Evolutionary conservation across 2,113 vertebrate species (phyloP), one percentile per base, ranked within the genome.

Genomic region (Delphinapterus leucas): DNA sequence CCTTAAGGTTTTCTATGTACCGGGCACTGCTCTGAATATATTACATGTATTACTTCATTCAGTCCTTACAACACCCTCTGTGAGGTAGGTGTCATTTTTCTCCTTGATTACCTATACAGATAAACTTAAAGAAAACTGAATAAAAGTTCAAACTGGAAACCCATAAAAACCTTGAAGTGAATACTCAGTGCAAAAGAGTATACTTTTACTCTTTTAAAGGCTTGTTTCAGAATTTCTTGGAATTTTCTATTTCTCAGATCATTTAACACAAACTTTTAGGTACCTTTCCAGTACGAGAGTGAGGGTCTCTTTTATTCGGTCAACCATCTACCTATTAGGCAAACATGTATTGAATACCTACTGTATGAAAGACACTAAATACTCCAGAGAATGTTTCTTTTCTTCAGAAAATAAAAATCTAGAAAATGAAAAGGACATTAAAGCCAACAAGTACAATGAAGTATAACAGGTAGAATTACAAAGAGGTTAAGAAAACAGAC

Each of bases 201-300:
- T 53, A 47, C 47, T 20, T 88, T 71, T 80, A n/a, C 21, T 89
- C 71, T 95, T 91, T n/a, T 82, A 89, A 65, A 84, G 47, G 8
- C 31, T 92, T 71, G 14, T 41, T 88, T 65, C 33, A 68, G 26
- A 49, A 90, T 87, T 92, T 12, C 26, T 92, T 96, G 31, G 38
- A 71, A 92, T 96, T 94, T 94, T 94, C 67, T 63, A 53, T 87
- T 94, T 61, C 74, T 89, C 61, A 73, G 9, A 83, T 71, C 12
- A 87, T 67, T 87, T 73, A 60, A 21, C 25, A 89, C 20, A 90
- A 70, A 81, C 8, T 76, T 81, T 58, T 49, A 96, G 25, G 33
- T 68, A 44, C 2, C 5, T 47, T 94, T 85, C 31, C 9, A 89
- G 14, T 55, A 47, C 60, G 20, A 74, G 41, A 79, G 15, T 47